Base-by-base conservation (phyloP, 2,797 vertebrate species). In the Enteromius treurensis region DNA sequence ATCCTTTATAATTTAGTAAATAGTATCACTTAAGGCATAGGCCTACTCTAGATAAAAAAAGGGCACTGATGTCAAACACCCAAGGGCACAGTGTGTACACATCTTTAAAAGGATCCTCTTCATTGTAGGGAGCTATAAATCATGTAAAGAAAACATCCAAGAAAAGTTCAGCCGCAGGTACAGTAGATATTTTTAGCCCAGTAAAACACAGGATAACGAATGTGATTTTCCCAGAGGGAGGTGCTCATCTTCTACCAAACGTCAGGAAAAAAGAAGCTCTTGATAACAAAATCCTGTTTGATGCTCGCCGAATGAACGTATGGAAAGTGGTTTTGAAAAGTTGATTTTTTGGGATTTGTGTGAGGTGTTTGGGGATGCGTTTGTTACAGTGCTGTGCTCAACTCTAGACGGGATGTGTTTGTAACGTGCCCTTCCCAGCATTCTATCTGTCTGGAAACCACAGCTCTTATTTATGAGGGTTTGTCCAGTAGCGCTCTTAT, bases 401-500 rank as follows among this genome's bases (percentile, higher is more conserved):
- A 53, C 77, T 77, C 87, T 90, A 82, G 89, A 86, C 85, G 86
- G 89, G 86, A 92, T 91, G 91, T 87, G 88, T 90, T 87, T 88
- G 79, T 91, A 91, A 91, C 89, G 84, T 89, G 89, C 89, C 89
- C 91, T 88, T 91, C 84, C 91, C 88, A 58, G 88, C 84, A 77
- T 87, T 93, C 88, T 93, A 89, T 94, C 91, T 93, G 90, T 92
- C 92, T 93, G 90, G 83, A 93, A 92, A 91, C 91, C 88, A 90
- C 89, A 89, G 88, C n/a, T 81, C 90, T 94, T 94, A 94, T 95
- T 95, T 94, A 94, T 94, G 91, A 84, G 90, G 91, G 87, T 93
- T 94, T 92, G 92, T 93, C 90, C 92, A 94, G 92, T 92, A 92
- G 91, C 93, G 89, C 90, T 92, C 93, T 94, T 92, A 94, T 94